Base-by-base conservation (phyloP, 2,888 invertebrate species). In the Nomada fabriciana region DNA sequence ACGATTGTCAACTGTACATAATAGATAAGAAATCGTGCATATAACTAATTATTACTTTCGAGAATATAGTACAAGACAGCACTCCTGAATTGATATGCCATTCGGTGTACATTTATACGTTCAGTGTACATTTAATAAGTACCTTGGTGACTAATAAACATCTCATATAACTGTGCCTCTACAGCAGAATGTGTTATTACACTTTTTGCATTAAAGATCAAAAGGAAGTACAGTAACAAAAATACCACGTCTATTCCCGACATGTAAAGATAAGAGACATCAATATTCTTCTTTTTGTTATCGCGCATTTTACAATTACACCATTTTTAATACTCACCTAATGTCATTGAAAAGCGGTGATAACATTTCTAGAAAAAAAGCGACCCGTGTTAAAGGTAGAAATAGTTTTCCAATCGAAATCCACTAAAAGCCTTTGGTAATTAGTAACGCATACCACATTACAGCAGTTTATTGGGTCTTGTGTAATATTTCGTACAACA, bases 91-190 rank as follows among this genome's bases (percentile, higher is more conserved):
- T 84, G 84, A 85, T 87, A 89, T 88, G 81, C 83, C 83, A 89
- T 89, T 87, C 76, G 81, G 82, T 80, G 87, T 87, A 88, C 81
- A 78, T 75, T 75, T 61, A 73, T 84, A 79, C 61, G 64, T 85
- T 84, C 78, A 60, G 60, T 89, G 88, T 88, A 88, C 79, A 89
- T 86, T 87, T 82, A 85, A 65, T 79, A 84, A 87, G 83, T 87
- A 83, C 84, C 82, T 82, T 83, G 84, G 82, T 78, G 76, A 83
- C 53, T 82, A 86, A 87, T 89, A 84, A 86, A 86, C 65, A 72
- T 86, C 84, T 88, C 63, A 80, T 84, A 78, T 80, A 80, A 76
- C 64, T 84, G 85, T 84, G 82, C 81, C 74, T 83, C 76, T 78
- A 59, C 42, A 68, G 64, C 11, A 57, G 75, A 61, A 36, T 53